phyloP scores from a whole-genome alignment of 2,797 vertebrate genomes.

The Potorous gilbertii region DNA sequence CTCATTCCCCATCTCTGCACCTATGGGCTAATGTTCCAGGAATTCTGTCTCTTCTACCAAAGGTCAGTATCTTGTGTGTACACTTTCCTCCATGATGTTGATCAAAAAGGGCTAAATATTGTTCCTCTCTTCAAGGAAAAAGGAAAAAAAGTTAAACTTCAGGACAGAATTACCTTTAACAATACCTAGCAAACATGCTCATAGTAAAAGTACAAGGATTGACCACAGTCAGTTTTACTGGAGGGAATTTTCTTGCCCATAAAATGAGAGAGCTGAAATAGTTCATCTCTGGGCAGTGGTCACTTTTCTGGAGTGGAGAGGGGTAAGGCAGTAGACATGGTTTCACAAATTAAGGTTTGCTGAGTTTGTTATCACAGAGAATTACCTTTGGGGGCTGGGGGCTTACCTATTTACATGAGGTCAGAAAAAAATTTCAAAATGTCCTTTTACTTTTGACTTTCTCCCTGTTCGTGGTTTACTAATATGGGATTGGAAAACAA shows the following conservation, averaged over 20 bases:
- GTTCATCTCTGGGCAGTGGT: background rate
- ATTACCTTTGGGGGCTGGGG: too few relatives aligned
- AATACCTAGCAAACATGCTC: background rate
- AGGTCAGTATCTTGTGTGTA: too few relatives aligned
- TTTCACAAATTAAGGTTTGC: too few relatives aligned
- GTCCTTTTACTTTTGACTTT: background rate
- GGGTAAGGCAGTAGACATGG: background rate
- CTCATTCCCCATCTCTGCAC: background rate
- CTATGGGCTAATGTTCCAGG: background rate
- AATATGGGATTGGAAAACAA: too few relatives aligned
- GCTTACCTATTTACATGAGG: too few relatives aligned
- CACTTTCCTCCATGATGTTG: background rate
- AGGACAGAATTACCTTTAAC: background rate
- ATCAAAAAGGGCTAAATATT: background rate
- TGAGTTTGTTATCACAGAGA: too few relatives aligned
- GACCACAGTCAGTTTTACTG: background rate
- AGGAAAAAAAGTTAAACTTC: background rate
- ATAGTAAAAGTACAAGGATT: background rate
- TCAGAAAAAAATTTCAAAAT: background rate
- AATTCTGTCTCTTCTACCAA: background rate
- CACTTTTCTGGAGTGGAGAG: background rate
- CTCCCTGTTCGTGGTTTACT: too few relatives aligned
- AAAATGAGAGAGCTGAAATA: background rate
- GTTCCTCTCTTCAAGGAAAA: background rate
- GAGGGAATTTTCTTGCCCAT: background rate